Evolutionary conservation across 1,140 invertebrate species (phyloP).

Genomic region (Caenorhabditis tropicalis): DNA sequence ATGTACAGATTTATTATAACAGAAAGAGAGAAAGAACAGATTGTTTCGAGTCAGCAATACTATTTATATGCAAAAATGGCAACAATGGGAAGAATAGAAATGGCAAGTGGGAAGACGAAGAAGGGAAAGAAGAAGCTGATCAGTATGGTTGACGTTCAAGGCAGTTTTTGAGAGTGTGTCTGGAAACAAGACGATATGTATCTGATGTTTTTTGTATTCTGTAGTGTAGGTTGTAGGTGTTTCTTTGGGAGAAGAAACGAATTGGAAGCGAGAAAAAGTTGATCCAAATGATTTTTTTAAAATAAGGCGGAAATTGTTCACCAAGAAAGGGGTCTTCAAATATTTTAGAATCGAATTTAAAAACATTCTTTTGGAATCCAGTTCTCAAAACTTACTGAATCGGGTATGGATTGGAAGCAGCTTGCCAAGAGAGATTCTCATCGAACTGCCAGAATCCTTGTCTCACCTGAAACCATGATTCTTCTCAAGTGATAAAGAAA

Average conservation of each 20-base stretch:
- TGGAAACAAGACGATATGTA: constrained; percentile 39
- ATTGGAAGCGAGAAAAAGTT: constrained; percentile 1
- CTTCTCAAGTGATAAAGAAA: background rate
- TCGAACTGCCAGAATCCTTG: constrained; percentile 71
- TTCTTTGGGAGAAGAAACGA: background rate
- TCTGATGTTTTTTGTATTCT: background rate
- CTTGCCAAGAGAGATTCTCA: constrained; percentile 66
- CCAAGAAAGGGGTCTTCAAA: too few species aligned
- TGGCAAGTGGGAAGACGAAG: background rate
- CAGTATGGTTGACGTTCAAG: constrained; percentile 68
- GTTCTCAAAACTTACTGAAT: constrained; percentile 70
- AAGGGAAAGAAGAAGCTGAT: background rate
- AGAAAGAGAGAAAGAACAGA: background rate
- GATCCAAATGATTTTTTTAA: background rate
- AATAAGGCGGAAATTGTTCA: too few species aligned
- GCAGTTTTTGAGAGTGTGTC: constrained; percentile 67
- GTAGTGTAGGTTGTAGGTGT: background rate
- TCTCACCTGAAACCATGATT: constrained; percentile 52
- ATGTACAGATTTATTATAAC: constrained; percentile 4
- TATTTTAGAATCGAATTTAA: too few species aligned
- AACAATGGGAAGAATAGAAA: background rate
- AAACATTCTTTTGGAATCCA: too few species aligned
- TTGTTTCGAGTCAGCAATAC: background rate
- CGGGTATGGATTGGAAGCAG: constrained; percentile 70
- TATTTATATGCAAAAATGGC: background rate